Conservation (phyloP, 1,140 invertebrate species). For the Eriosoma lanigerum region DNA sequence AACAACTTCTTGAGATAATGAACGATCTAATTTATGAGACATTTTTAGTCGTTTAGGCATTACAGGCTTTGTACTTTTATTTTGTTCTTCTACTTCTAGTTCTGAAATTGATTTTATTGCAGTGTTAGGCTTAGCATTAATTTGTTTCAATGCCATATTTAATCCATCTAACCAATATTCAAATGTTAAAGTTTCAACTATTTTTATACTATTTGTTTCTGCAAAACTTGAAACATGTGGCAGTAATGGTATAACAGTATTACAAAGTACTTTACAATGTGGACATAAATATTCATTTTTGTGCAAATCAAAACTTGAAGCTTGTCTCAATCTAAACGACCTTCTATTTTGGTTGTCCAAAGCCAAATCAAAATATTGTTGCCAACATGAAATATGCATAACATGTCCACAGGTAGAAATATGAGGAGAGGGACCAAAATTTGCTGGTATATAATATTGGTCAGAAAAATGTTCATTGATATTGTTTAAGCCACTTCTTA, state of each 20-base stretch:
- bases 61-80: not conserved
- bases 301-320: conserved; percentile 84
- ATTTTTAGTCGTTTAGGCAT: not conserved
- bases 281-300: conserved; percentile 95
- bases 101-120: not conserved
- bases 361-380: conserved; percentile 87
- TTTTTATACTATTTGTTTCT: conserved; percentile 54
- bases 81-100: not conserved
- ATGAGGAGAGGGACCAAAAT: conserved; percentile 77
- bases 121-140: conserved; percentile 52
- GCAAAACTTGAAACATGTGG: conserved; percentile 64
- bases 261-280: conserved; percentile 92
- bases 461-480: conserved; percentile 57
- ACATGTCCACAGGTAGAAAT: conserved; percentile 95
- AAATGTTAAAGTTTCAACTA: conserved; percentile 60
- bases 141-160: conserved; percentile 59
- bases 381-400: conserved; percentile 95
- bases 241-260: conserved; percentile 87
- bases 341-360: conserved; percentile 82
- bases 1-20: not conserved
- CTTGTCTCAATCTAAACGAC: conserved; percentile 78
- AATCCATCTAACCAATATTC: conserved; percentile 72
- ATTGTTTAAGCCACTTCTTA: conserved; percentile 57
- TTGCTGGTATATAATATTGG: conserved; percentile 68
- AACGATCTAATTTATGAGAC: not conserved